These are phyloP conservation scores for Platycheirus albimanus DNA, from an alignment of 2,888 invertebrate species.

Conservation along the genomic window DNA sequence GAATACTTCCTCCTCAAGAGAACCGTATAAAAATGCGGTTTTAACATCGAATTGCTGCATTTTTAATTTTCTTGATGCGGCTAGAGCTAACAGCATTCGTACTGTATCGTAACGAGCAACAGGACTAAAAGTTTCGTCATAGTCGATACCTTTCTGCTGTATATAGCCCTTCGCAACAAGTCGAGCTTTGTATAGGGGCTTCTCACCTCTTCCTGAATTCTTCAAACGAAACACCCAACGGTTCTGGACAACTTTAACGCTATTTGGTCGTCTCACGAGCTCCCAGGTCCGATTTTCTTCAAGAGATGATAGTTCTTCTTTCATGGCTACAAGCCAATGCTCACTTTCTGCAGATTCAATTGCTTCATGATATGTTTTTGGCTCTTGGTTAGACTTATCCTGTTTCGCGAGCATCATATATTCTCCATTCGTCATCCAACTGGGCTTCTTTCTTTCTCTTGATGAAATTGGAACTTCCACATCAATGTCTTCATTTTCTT, in stretches of 20 bases:
- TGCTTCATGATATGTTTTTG: neutral
- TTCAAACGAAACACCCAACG: neutral
- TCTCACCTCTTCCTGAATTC: neutral
- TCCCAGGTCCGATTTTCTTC: neutral
- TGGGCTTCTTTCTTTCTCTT: conserved; percentile 9
- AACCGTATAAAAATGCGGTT: conserved; percentile 14
- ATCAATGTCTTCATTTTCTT: neutral
- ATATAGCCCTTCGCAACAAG: conserved; percentile 16
- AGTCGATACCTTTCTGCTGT: conserved; percentile 16
- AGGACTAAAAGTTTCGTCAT: conserved; percentile 15
- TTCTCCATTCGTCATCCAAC: conserved; percentile 3
- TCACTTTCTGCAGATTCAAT: neutral
- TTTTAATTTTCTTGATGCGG: neutral
- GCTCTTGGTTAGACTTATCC: neutral
- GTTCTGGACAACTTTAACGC: neutral
- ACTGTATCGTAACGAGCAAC: neutral
- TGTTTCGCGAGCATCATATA: conserved; percentile 2
- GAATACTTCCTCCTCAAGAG: too few species aligned
- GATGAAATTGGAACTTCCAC: neutral
- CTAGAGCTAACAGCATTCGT: too few species aligned
- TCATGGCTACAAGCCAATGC: neutral
- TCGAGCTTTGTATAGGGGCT: neutral
- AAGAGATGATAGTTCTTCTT: neutral
- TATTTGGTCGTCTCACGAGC: neutral
- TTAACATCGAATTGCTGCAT: neutral